phyloP scores from a whole-genome alignment of 2,797 vertebrate genomes.

The Euphonia xanthogaster region DNA sequence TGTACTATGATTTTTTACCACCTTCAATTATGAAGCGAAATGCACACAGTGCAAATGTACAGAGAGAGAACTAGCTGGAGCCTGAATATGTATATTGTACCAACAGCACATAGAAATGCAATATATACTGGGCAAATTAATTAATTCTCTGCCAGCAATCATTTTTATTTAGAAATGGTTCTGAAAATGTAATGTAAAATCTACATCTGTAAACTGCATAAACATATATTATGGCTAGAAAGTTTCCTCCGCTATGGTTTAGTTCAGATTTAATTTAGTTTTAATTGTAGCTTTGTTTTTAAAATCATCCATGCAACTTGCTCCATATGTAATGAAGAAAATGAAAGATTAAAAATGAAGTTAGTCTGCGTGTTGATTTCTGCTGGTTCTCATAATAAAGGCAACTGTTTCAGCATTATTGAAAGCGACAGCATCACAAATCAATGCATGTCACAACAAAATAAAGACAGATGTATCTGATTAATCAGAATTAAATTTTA shows the following conservation, averaged over 20 bases:
- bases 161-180: constrained; percentile 12
- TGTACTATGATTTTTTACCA: constrained; percentile 21
- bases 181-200: neutral
- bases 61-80: neutral
- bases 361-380: constrained; percentile 59
- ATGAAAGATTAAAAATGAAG: constrained; percentile 58
- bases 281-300: constrained; percentile 56
- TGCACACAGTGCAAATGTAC: neutral
- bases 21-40: neutral
- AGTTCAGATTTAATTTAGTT: constrained; percentile 50
- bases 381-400: constrained; percentile 67
- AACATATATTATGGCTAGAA: neutral
- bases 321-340: constrained; percentile 32
- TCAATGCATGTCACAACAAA: constrained; percentile 73
- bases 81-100: neutral
- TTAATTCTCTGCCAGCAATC: neutral
- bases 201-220: neutral
- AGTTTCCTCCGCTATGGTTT: neutral
- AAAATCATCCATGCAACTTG: constrained; percentile 17
- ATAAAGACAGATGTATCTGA: constrained; percentile 77
- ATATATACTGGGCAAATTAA: neutral
- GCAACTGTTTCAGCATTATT: constrained; percentile 63
- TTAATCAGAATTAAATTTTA: constrained; percentile 79
- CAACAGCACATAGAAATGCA: neutral
- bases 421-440: constrained; percentile 75